Evolutionary conservation across 2,113 vertebrate species (phyloP).

Genomic region (Mirza zaza): DNA sequence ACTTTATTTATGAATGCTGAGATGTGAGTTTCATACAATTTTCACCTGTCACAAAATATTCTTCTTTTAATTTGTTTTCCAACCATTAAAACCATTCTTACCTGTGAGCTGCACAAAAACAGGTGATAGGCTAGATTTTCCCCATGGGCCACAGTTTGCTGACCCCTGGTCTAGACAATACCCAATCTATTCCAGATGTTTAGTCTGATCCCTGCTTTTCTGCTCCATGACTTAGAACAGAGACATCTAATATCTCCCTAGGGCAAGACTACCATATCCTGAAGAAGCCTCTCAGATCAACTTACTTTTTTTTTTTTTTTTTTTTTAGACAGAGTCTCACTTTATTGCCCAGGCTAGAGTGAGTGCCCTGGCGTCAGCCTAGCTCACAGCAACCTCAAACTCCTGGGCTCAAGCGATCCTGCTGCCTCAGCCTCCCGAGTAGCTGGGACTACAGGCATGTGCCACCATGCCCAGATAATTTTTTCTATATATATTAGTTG

Average conservation of each 20-base stretch:
- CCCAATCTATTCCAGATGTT: not conserved
- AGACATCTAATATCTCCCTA: not conserved
- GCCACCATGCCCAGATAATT: too few relatives aligned
- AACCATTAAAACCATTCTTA: not conserved
- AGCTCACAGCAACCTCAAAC: too few relatives aligned
- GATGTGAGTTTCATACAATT: conserved; percentile 5
- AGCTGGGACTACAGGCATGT: too few relatives aligned
- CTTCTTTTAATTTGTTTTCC: not conserved
- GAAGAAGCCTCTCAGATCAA: not conserved
- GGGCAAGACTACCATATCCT: not conserved
- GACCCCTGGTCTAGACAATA: not conserved
- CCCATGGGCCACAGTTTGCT: not conserved
- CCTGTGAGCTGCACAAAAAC: not conserved
- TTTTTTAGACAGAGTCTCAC: too few relatives aligned
- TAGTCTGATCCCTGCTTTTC: not conserved
- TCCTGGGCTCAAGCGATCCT: too few relatives aligned
- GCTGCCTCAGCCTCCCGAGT: too few relatives aligned
- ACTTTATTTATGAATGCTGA: not conserved
- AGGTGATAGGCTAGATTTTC: not conserved
- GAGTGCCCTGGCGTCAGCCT: too few relatives aligned
- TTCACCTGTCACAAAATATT: conserved; percentile 14
- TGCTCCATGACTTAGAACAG: not conserved
- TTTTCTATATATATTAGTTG: too few relatives aligned
- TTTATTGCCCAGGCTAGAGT: too few relatives aligned
- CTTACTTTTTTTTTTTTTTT: conserved; percentile 9